Base-by-base conservation (phyloP, 2,888 invertebrate genomes). In the Agonopterix alstromeriana region DNA sequence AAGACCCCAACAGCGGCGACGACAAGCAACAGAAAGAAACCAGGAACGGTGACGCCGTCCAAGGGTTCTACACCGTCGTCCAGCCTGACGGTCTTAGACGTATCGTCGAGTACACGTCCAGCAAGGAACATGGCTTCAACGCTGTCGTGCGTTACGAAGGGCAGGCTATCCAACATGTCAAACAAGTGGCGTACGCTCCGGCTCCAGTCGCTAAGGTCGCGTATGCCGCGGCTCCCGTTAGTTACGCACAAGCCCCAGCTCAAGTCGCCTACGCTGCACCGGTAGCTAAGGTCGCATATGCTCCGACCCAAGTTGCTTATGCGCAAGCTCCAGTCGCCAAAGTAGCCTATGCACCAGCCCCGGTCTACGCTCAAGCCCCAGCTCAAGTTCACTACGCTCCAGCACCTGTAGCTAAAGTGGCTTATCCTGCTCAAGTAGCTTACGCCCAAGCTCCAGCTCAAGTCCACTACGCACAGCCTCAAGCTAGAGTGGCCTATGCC, bases 31-130 rank as follows among this genome's bases (percentile, higher is more conserved):
- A 88, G 70, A 75, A 83, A 58, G 89, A 89, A 56, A 61, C 72
- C 45, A 87, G 88, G 56, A 60, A 67, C 53, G 87, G 87, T 3
- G 83, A 89, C 61, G 68, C 63, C 51, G 83, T 88, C 43, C 83
- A 83, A 45, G 88, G 89, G 52, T 82, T 77, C 35, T 88, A 89
- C 76, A 85, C 88, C 3, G 76, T 89, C n/a, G 70, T 89, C 40
- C 88, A 89, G 52, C 86, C 87, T 52, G 88, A 89, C 45, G 88
- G 89, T 1, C 75, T 80, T 41, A 75, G 69, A 60, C 81, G 88
- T 54, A 77, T 87, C 53, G 88, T 88, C 5, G 84, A 86, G 51
- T 88, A 88, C 75, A 77, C 82, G 61, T 66, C 86, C 12, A 86
- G 87, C 65, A 73, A 75, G 46, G 75, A 65, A 51, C 62, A 81